Base-by-base conservation (phyloP, 2,797 vertebrate species). In the Labeo calbasu region DNA sequence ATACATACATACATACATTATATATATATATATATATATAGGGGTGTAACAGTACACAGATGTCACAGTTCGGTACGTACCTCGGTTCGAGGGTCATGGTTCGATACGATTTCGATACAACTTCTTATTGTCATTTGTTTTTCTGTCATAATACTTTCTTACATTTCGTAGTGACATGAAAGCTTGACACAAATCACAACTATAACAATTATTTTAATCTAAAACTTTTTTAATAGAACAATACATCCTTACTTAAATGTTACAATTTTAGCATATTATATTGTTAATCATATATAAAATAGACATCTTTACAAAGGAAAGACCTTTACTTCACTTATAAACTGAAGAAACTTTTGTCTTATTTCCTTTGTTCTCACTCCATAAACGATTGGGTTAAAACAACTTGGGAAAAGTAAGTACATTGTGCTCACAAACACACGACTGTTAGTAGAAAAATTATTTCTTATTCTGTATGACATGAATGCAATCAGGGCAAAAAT, bases 281-380 rank as follows among this genome's bases (percentile, higher is more conserved):
- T 32, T 65, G 2, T 32, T 32, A 28, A 65, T 17, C 25, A 17
- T 32, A 28, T 12, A 10, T 66, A 25, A 66, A 66, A 1, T 2
- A 0, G 4, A 40, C 40, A 21, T 68, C 9, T 21, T 40, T 43
- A 21, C 10, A 43, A 69, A 43, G 66, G 19, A 43, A n/a, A 69
- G 17, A 83, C 15, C 32, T 77, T 77, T 40, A 73, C 12, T 25
- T 50, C 25, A 19, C 69, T 66, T 32, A 92, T 25, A 59, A 91
- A 86, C 78, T 86, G 92, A 61, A 90, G 15, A 55, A 92, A 84
- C 1, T 6, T 2, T 0, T 91, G 72, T 81, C 89, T 89, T 73
- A 94, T 92, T 83, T 93, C 93, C 46, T 92, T 91, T 53, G 91
- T 93, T 80, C 89, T 83, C 2, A 83, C 68, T 46, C 86, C 86